Percentiles rank a stretch among this genome's conserved stretches.
Evolutionary conservation across 1,140 invertebrate genomes (phyloP).

Genomic region (Drosophila mojavensis): DNA sequence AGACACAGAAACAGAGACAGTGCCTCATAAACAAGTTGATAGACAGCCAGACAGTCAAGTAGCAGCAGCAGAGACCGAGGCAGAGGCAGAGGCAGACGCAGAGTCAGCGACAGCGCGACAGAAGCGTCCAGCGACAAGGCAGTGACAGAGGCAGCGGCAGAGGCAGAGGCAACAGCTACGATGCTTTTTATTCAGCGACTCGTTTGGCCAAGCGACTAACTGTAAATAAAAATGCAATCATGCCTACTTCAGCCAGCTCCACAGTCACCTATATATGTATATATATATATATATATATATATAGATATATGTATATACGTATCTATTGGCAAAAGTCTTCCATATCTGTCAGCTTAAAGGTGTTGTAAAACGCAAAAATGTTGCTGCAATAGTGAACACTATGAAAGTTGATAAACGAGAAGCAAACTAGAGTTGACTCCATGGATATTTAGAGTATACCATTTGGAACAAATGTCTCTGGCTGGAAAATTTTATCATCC

Average conservation of each 20-base stretch:
- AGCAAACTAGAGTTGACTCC: no score
- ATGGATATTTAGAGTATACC: no score
- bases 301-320: not conserved
- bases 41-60: constrained; percentile 24
- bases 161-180: not conserved
- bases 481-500: no score
- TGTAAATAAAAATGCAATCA: constrained; percentile 23
- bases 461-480: no score
- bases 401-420: no score
- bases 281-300: not conserved
- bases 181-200: constrained; percentile 28
- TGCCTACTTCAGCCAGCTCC: constrained; percentile 6
- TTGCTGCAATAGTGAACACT: no score
- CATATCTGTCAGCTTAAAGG: not conserved
- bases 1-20: constrained; percentile 33
- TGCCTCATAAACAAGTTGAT: constrained; percentile 55
- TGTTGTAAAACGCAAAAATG: not conserved
- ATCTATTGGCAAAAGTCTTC: not conserved
- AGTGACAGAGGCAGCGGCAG: not conserved
- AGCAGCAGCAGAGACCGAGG: not conserved
- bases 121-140: not conserved
- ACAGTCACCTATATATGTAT: not conserved
- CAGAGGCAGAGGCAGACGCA: not conserved
- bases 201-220: constrained; percentile 26
- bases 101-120: not conserved